Evolutionary conservation across 2,888 invertebrate species (phyloP).

Genomic region (Cephus nigrinus): DNA sequence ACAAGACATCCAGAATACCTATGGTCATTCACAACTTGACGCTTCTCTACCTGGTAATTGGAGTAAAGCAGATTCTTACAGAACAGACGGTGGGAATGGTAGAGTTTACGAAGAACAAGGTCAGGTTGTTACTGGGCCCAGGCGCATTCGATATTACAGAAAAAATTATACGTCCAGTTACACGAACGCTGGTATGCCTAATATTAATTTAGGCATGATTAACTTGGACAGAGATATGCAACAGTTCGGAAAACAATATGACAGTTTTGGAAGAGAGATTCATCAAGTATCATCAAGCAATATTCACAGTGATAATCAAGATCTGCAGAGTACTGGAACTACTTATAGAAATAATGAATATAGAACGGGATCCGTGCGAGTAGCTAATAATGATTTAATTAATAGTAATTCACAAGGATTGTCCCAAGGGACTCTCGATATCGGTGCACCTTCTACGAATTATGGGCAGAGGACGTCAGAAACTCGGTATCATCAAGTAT

Average conservation of each 20-base stretch:
- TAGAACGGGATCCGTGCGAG: background rate
- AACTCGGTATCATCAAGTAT: background rate
- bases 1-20: slow-evolving; percentile 6
- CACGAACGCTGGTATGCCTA: background rate
- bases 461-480: background rate
- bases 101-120: slow-evolving; percentile 34
- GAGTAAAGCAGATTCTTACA: slow-evolving; percentile 29
- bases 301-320: background rate
- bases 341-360: background rate
- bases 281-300: slow-evolving; percentile 15
- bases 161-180: slow-evolving; percentile 54
- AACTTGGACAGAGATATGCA: slow-evolving; percentile 27
- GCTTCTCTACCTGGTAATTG: slow-evolving; percentile 21
- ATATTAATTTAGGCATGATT: background rate
- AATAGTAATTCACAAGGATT: background rate
- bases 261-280: slow-evolving; percentile 27
- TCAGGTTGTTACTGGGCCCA: slow-evolving; percentile 40
- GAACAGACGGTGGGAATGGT: slow-evolving; percentile 26
- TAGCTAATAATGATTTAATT: background rate
- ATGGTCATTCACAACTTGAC: background rate
- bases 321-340: background rate
- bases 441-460: background rate
- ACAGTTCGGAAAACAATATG: slow-evolving; percentile 30
- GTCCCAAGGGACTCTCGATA: background rate
- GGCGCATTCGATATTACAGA: slow-evolving; percentile 46